Conservation (phyloP, 2,888 invertebrate genomes). For the Epinotia brunnichana region DNA sequence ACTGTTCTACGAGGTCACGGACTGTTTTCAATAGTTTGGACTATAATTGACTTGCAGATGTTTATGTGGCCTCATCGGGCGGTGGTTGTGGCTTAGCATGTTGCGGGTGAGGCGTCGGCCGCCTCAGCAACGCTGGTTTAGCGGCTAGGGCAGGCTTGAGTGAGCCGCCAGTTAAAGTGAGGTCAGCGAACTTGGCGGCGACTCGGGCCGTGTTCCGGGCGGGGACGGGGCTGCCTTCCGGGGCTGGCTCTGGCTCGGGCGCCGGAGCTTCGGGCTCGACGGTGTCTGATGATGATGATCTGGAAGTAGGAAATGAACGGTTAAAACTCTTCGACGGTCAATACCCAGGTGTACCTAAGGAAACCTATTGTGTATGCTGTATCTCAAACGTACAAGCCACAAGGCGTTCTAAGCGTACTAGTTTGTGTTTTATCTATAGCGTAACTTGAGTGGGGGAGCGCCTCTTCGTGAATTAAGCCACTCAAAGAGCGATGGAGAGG, state of each 20-base stretch:
- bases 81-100: conserved; percentile 49
- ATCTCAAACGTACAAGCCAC: too few relatives aligned
- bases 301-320: background rate
- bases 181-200: conserved; percentile 86
- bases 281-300: conserved; percentile 36
- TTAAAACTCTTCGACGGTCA: background rate
- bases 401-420: too few relatives aligned
- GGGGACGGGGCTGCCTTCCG: conserved; percentile 77
- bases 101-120: conserved; percentile 70
- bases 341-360: too few relatives aligned
- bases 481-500: too few relatives aligned
- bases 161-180: conserved; percentile 85
- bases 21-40: background rate
- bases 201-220: conserved; percentile 85
- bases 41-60: background rate
- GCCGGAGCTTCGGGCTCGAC: conserved; percentile 35
- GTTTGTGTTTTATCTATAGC: too few relatives aligned
- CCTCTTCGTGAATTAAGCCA: too few relatives aligned
- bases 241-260: conserved; percentile 32
- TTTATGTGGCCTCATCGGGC: conserved; percentile 46
- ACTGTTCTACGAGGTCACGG: too few relatives aligned
- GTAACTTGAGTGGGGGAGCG: too few relatives aligned
- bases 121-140: conserved; percentile 90
- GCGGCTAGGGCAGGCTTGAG: conserved; percentile 90
- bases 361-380: too few relatives aligned